phyloP scores from a whole-genome alignment of 2,888 invertebrate species.

The Spisula solida region DNA sequence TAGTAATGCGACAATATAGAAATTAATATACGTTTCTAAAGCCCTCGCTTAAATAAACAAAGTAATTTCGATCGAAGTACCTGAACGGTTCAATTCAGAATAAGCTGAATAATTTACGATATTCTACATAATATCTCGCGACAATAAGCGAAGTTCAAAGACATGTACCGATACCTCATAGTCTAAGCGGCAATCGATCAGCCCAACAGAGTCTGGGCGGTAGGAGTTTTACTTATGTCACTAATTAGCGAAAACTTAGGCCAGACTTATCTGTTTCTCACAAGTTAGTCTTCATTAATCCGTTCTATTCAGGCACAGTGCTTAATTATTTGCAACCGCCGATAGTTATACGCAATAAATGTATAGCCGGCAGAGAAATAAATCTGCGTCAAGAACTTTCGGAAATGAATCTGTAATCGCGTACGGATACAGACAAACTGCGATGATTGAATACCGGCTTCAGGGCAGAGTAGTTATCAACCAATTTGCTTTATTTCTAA shows the following conservation, averaged over 20 bases:
- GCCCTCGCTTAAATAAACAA: conserved; percentile 58
- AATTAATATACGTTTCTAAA: conserved; percentile 57
- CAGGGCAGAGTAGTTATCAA: too few species aligned
- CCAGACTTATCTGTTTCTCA: conserved; percentile 43
- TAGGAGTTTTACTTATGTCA: conserved; percentile 42
- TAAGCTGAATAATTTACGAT: conserved; percentile 65
- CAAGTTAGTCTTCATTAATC: neutral
- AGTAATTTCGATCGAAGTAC: conserved; percentile 59
- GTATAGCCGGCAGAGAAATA: conserved; percentile 5
- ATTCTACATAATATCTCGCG: conserved; percentile 43
- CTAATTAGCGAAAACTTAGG: conserved; percentile 45
- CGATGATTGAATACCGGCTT: neutral
- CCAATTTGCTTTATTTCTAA: neutral
- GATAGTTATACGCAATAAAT: conserved; percentile 1
- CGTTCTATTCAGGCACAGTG: neutral
- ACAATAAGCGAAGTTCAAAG: conserved; percentile 30
- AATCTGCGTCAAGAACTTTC: neutral
- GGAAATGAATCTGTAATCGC: conserved; percentile 5
- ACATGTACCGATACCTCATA: conserved; percentile 4
- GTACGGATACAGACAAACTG: neutral
- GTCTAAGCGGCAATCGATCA: conserved; percentile 35
- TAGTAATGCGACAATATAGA: conserved; percentile 60
- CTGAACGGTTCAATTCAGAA: conserved; percentile 60
- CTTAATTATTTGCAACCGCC: conserved; percentile 8
- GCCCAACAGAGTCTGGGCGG: neutral